Evolutionary conservation across 37 sponge, comb jelly and placozoan species (phyloP).

Genomic region (Beroe ovata): DNA sequence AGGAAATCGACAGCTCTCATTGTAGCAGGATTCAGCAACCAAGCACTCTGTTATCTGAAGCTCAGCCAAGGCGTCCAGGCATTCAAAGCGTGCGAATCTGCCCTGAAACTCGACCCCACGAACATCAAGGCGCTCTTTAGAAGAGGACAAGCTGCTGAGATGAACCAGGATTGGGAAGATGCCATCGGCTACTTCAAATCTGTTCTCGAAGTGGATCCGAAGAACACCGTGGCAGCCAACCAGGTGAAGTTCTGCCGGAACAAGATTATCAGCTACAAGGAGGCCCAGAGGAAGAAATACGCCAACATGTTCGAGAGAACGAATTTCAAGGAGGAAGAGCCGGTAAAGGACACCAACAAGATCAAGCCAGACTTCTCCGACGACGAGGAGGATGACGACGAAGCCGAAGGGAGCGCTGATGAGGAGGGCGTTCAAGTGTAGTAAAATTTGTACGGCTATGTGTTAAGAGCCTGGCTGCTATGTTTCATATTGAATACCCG

Average conservation of each 20-base stretch:
- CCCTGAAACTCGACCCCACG: slow-evolving; percentile 70
- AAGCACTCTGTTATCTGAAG: slow-evolving; percentile 81
- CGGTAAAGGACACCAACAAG: slow-evolving; percentile 1
- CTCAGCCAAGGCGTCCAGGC: slow-evolving; percentile 70
- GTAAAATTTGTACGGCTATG: too few relatives aligned
- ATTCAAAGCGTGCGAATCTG: slow-evolving; percentile 75
- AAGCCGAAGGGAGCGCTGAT: neutral
- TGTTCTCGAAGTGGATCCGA: slow-evolving; percentile 80
- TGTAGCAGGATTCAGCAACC: slow-evolving; percentile 70
- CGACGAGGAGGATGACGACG: slow-evolving; percentile 20
- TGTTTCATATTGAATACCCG: slow-evolving; percentile 68
- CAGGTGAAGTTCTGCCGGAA: slow-evolving; percentile 59
- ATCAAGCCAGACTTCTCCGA: slow-evolving; percentile 56
- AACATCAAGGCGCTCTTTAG: slow-evolving; percentile 93
- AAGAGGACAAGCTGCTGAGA: slow-evolving; percentile 78
- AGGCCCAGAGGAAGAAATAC: slow-evolving; percentile 78
- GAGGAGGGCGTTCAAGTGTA: slow-evolving; percentile 16
- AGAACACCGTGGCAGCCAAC: slow-evolving; percentile 79
- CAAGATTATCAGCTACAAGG: slow-evolving; percentile 69
- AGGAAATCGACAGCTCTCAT: slow-evolving; percentile 2
- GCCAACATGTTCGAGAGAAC: slow-evolving; percentile 81
- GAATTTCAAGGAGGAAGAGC: slow-evolving; percentile 64
- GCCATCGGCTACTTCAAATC: slow-evolving; percentile 80
- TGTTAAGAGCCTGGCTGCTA: slow-evolving; percentile 49
- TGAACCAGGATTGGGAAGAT: slow-evolving; percentile 79